A percentile compares a stretch with the other conserved stretches of the same genome.
phyloP scores from a whole-genome alignment of 2,113 vertebrate species.

The Anoura caudifer region DNA sequence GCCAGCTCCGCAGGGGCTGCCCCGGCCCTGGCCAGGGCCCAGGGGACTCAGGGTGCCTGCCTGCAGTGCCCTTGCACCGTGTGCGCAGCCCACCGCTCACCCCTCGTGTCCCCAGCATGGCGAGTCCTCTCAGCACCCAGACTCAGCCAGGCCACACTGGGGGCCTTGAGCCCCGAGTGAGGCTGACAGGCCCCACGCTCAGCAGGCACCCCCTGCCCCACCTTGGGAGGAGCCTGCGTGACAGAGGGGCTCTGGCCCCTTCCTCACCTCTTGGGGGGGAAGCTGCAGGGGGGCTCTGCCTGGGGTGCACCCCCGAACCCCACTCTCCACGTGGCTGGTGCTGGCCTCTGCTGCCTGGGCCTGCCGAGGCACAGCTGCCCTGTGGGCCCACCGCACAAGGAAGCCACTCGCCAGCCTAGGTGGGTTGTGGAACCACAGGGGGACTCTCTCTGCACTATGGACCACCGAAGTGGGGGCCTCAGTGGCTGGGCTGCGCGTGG shows the following conservation, averaged over 20 bases:
- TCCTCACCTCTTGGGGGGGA: too few species aligned
- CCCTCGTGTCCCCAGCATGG: fast-evolving
- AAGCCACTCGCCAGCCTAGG: not conserved
- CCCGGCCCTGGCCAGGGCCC: not conserved
- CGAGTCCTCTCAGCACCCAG: not conserved
- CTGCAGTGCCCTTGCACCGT: not conserved
- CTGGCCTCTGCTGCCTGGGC: not conserved
- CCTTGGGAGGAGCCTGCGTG: too few species aligned
- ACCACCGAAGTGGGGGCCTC: fast-evolving
- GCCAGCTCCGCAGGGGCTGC: not conserved
- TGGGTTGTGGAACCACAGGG: fast-evolving
- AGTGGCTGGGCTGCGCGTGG: not conserved
- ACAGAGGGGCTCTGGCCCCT: too few species aligned
- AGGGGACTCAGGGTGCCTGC: not conserved
- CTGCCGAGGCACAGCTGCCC: not conserved
- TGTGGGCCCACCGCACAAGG: not conserved
- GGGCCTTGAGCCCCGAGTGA: fast-evolving
- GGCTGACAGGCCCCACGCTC: not conserved
- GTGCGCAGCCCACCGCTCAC: fast-evolving
- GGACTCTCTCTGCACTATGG: not conserved
- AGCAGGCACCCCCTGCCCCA: not conserved
- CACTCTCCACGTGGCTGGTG: not conserved
- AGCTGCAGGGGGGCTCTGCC: not conserved
- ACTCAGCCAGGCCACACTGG: not conserved
- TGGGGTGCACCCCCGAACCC: not conserved